Conservation (phyloP, 2,888 invertebrate species). For the Drosophila nr. medialis region DNA sequence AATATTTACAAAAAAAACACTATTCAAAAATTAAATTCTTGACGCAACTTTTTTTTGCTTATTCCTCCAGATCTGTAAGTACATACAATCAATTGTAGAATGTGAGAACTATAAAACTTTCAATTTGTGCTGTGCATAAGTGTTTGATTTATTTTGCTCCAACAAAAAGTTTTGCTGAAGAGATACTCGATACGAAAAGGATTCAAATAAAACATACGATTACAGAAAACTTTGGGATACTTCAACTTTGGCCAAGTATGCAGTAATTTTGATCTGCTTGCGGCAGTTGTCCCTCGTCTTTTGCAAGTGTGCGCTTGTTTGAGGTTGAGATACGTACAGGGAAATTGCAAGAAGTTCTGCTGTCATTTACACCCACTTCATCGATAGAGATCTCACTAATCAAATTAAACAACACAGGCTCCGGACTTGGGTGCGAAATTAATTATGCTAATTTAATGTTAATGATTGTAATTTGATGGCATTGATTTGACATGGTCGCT, state of each 20-base stretch:
- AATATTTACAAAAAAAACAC: neutral
- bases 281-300: neutral
- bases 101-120: conserved; percentile 16
- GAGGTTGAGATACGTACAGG: neutral
- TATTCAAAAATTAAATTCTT: neutral
- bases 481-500: conserved; percentile 67
- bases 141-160: conserved; percentile 1
- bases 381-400: conserved; percentile 28
- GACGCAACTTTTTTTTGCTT: neutral
- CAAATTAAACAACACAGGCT: conserved; percentile 45
- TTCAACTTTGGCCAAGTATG: conserved; percentile 16
- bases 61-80: neutral
- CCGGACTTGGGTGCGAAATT: conserved; percentile 52
- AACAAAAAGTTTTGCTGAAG: conserved; percentile 15
- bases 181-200: neutral
- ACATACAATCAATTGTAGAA: conserved; percentile 2
- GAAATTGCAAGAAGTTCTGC: conserved; percentile 34
- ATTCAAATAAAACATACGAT: conserved; percentile 4
- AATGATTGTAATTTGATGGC: conserved; percentile 70
- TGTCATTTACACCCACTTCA: conserved; percentile 18
- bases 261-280: conserved; percentile 17
- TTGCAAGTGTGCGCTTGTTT: neutral
- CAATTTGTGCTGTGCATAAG: neutral
- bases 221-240: conserved; percentile 4
- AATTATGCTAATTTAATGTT: conserved; percentile 73